phyloP scores from a whole-genome alignment of 2,113 vertebrate species.

The Caranx melampygus region DNA sequence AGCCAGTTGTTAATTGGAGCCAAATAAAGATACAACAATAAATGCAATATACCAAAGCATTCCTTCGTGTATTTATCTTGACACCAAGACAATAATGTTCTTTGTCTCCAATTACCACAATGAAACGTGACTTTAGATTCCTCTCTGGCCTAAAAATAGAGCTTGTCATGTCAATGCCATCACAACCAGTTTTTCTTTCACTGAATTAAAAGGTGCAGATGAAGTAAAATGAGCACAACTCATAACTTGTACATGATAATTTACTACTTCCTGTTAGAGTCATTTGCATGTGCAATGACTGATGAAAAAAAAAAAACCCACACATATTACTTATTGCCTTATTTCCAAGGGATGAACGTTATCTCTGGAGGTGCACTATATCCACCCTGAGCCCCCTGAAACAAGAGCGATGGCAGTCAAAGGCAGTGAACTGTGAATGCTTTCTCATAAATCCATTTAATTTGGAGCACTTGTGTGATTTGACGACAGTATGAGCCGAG shows the following conservation, averaged over 20 bases:
- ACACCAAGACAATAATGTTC: background rate
- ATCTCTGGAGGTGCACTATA: conserved; percentile 12
- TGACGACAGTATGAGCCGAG: conserved; percentile 24
- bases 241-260: too few relatives aligned
- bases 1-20: background rate
- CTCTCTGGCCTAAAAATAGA: background rate
- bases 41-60: too few relatives aligned
- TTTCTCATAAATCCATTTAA: conserved; percentile 47
- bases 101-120: background rate
- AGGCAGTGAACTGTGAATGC: conserved; percentile 14
- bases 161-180: background rate
- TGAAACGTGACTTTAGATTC: background rate
- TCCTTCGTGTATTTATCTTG: background rate
- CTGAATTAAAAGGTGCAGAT: background rate
- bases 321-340: background rate
- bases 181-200: background rate
- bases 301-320: too few relatives aligned
- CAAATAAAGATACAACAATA: background rate
- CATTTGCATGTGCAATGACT: background rate
- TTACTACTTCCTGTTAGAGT: background rate
- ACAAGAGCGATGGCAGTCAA: conserved; percentile 16
- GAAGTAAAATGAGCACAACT: background rate
- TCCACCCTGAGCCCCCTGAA: conserved; percentile 21
- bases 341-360: conserved; percentile 17
- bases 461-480: conserved; percentile 53